Evolutionary conservation across 2,797 vertebrate genomes (phyloP).

Genomic region (Nannoperca australis): DNA sequence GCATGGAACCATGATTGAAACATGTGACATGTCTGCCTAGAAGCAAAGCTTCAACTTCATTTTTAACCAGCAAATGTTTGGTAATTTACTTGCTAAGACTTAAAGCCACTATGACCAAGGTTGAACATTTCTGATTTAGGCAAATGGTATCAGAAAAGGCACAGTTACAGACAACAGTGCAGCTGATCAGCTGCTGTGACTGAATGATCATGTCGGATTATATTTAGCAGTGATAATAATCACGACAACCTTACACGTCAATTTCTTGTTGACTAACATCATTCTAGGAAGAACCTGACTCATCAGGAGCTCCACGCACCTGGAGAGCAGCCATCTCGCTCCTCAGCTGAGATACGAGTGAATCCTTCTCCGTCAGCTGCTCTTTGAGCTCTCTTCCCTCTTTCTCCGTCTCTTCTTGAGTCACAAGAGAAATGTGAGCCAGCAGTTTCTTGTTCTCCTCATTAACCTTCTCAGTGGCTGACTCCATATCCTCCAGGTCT

Average conservation of each 20-base stretch:
- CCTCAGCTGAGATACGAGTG: constrained; percentile 84
- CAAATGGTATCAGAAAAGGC: background rate
- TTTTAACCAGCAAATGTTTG: background rate
- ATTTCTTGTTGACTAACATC: background rate
- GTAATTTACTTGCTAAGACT: background rate
- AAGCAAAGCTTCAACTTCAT: background rate
- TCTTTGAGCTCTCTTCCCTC: constrained; percentile 78
- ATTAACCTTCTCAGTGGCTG: constrained; percentile 84
- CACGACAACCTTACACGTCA: background rate
- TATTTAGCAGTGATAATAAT: background rate
- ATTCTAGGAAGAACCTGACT: background rate
- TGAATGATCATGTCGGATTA: background rate
- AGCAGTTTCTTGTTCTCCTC: constrained; percentile 88
- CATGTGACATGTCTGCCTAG: background rate
- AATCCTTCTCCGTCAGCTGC: constrained; percentile 88
- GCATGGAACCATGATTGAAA: no score
- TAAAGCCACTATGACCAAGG: background rate
- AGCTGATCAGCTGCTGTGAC: background rate
- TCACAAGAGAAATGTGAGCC: constrained; percentile 76
- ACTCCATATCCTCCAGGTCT: constrained; percentile 89
- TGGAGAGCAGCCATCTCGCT: constrained; percentile 86
- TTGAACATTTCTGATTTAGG: background rate
- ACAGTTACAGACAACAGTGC: background rate
- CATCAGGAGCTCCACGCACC: constrained; percentile 82
- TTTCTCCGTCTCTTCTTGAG: constrained; percentile 73